Percentiles rank a stretch among this genome's conserved stretches.
These are phyloP conservation scores for Carassius carassius DNA, from an alignment of 2,113 vertebrate genomes.

Conservation along the genomic window DNA sequence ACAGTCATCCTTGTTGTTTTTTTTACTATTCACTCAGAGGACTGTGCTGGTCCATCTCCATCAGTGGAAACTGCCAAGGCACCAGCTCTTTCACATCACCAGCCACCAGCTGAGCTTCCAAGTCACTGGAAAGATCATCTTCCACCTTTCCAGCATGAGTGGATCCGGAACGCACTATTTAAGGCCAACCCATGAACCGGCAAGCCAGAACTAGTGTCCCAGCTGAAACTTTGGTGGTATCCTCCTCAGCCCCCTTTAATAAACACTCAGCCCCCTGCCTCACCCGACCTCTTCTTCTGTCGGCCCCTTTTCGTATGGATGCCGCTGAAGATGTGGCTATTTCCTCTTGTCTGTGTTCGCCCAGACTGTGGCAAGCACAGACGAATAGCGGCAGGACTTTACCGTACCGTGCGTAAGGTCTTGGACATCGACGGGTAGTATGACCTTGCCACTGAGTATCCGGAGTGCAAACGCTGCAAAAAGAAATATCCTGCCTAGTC, in stretches of 20 bases:
- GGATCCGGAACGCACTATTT: background rate
- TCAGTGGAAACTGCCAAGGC: too few species aligned
- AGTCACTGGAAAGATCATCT: background rate
- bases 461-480: too few species aligned
- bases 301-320: constrained; percentile 32
- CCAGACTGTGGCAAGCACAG: background rate
- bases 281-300: constrained; percentile 1
- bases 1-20: background rate
- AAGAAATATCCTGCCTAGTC: too few species aligned
- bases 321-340: constrained; percentile 21
- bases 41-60: too few species aligned
- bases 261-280: background rate
- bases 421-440: too few species aligned
- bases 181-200: background rate
- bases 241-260: constrained; percentile 14
- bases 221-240: constrained; percentile 27
- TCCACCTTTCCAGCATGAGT: constrained; percentile 12
- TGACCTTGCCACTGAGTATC: too few species aligned
- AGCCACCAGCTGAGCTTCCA: too few species aligned
- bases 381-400: too few species aligned
- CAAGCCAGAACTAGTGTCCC: constrained; percentile 12
- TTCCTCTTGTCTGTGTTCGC: constrained; percentile 8
- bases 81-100: too few species aligned
- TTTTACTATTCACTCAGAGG: too few species aligned
- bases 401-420: too few species aligned